Evolutionary conservation across 2,888 invertebrate species (phyloP), one percentile per base, ranked within the genome.

Genomic region (Agrochola litura): DNA sequence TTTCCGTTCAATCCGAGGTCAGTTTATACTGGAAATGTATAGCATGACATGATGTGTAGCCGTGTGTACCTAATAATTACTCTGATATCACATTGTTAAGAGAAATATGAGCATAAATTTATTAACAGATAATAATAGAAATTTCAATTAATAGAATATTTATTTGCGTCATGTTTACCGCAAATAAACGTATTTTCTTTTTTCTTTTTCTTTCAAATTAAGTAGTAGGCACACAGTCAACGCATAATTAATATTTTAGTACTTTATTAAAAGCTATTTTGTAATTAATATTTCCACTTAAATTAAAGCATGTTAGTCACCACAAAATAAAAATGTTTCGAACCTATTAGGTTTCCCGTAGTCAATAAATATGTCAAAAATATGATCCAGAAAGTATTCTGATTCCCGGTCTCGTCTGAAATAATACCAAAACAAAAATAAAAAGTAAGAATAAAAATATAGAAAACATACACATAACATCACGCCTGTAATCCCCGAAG

Each of bases 331-430:
- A 43, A 65, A 9, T 14, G 3, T 37, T 5, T 70, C 81, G 8
- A 79, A 73, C 75, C 76, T 75, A 83, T 90, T 88, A 30, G 79
- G 61, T 79, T 91, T 91, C 88, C 91, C 94, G 92, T 97, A 97
- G 92, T 98, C 98, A 91, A 97, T 97, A 95, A 98, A 98, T 91
- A 98, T 97, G 92, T 98, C 98, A 97, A 97, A 98, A 91, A 98
- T 97, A 91, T 97, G 97, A 86, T 97, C 95, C 94, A 98, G 97
- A 96, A 97, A 98, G 90, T 96, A 95, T 90, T 98, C 97, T 75
- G 98, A 98, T 81, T 97, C 97, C 73, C 97, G 97, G 95, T 98
- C 98, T 81, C 95, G 93, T 93, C 98, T 98, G 97, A 89, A 97
- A 97, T 90, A 52, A 83, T 76, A 66, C 69, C 37, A 76, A 79